phyloP scores from a whole-genome alignment of 1,140 invertebrate species.

The Augochlora pura region DNA sequence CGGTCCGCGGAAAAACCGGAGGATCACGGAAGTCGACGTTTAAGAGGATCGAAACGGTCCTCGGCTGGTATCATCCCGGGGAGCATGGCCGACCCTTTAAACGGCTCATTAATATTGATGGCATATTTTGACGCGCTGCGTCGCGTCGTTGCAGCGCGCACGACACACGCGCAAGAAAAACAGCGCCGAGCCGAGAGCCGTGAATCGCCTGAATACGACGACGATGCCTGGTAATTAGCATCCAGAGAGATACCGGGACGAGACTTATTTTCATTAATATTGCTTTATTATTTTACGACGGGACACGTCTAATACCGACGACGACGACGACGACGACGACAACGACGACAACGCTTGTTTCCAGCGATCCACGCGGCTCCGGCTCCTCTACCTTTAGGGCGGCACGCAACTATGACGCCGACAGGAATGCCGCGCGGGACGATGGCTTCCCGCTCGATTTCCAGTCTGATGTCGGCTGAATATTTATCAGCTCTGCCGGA shows the following conservation, averaged over 20 bases:
- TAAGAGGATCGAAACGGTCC: conserved; percentile 1
- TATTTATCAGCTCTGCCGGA: no score
- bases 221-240: conserved; percentile 2
- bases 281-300: conserved; percentile 13
- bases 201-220: neutral
- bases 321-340: no score
- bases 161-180: conserved; percentile 7
- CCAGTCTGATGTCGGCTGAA: no score
- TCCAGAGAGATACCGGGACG: neutral
- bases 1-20: neutral
- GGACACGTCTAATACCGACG: neutral
- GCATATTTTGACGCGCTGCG: conserved; percentile 1
- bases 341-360: neutral
- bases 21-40: neutral
- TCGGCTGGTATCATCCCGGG: neutral
- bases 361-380: neutral
- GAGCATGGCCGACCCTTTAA: neutral
- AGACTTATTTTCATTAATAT: conserved; percentile 18
- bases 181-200: no score
- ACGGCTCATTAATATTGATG: conserved; percentile 25
- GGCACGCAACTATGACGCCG: neutral
- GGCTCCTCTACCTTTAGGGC: neutral
- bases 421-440: neutral
- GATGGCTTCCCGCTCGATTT: no score
- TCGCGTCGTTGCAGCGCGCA: neutral